Base-by-base conservation (phyloP, 1,140 invertebrate species). In the Microplitis mediator region DNA sequence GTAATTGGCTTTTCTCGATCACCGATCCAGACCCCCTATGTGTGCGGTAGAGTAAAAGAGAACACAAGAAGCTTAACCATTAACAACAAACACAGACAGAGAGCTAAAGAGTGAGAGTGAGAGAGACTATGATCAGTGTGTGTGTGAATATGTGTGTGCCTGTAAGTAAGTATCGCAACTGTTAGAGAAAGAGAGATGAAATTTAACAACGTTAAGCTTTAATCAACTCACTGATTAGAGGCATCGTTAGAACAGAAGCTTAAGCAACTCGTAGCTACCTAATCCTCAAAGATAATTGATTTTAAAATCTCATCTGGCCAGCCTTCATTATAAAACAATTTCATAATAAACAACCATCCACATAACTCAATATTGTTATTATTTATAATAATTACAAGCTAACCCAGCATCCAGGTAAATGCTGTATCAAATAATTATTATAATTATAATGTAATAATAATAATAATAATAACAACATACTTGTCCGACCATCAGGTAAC, bases 401-500 rank as follows among this genome's bases (percentile, higher is more conserved):
- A 9, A 45, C 39, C 39, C 4, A 11, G 39, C 39, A 11, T 45
- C 8, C 3, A 51, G 50, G 34, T 23, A 61, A 16, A 13, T 5
- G 34, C 11, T 9, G 11, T 36, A 6, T 35, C 23, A 1, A 58
- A 4, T 16, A 16, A 13, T 16, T 69, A 60, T 45, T 45, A 45
- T 45, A 45, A 45, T 45, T 45, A 11, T 45, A 9, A 45, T 45
- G 11, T 11, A 45, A 45, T 45, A 39, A 39, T 45, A 45, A 45
- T 45, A 45, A 45, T 5, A 31, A 16, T 6, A 36, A 61, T 50
- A 31, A 35, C 9, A 62, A 90, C 91, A 90, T 90, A 98, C 97
- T 98, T 76, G 96, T 98, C 81, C 94, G 90, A 73, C 98, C 98
- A 85, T 97, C 95, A 6, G 97, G 95, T 64, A 95, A 87, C 69